Percentiles rank a stretch among this genome's conserved stretches.
phyloP scores from a whole-genome alignment of 2,888 invertebrate species.

The Athripsodes cinereus region DNA sequence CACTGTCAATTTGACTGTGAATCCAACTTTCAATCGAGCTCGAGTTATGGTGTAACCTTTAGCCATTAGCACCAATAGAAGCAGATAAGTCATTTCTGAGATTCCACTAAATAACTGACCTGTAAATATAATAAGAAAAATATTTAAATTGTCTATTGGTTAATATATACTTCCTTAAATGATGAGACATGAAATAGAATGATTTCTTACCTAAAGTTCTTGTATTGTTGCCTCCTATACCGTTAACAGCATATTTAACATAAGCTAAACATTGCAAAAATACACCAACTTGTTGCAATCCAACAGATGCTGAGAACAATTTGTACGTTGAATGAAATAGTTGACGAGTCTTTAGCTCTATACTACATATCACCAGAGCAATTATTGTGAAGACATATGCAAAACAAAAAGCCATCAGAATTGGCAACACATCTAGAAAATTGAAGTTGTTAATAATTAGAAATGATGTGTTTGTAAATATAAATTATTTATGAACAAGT shows the following conservation, averaged over 20 bases:
- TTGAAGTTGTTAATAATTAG: no score
- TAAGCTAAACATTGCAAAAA: constrained; percentile 64
- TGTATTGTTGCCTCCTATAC: constrained; percentile 51
- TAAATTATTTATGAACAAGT: background rate
- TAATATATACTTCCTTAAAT: no score
- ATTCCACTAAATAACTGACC: constrained; percentile 67
- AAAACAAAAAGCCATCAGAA: constrained; percentile 67
- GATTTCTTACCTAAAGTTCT: constrained; percentile 42
- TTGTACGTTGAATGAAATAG: constrained; percentile 86
- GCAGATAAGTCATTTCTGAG: constrained; percentile 69
- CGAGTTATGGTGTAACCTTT: constrained; percentile 90
- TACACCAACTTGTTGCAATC: constrained; percentile 59
- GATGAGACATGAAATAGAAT: no score
- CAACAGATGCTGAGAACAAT: constrained; percentile 67
- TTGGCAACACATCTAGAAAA: constrained; percentile 75
- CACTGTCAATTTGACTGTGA: constrained; percentile 68
- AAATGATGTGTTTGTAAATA: background rate
- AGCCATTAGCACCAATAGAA: constrained; percentile 74
- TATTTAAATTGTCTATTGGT: background rate
- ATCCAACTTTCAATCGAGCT: constrained; percentile 65
- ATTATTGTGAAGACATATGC: constrained; percentile 67
- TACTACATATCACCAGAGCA: constrained; percentile 66
- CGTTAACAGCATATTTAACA: constrained; percentile 71
- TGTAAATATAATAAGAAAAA: constrained; percentile 34
- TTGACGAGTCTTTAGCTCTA: constrained; percentile 71